Percentiles rank a stretch among this genome's conserved stretches.
phyloP scores from a whole-genome alignment of 2,888 invertebrate genomes.

The Scaptomyza tumidula region DNA sequence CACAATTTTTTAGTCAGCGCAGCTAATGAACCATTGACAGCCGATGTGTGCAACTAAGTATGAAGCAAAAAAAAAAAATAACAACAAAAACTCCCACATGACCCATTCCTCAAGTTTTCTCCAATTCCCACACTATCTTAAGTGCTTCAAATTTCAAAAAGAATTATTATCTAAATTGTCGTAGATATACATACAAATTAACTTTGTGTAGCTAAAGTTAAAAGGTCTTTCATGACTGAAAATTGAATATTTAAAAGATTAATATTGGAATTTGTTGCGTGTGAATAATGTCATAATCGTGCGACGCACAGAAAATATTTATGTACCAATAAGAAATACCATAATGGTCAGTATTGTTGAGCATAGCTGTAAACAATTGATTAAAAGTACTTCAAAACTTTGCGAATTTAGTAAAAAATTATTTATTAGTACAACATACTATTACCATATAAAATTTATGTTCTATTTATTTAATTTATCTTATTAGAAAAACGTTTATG shows the following conservation, averaged over 20 bases:
- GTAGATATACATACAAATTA: background rate
- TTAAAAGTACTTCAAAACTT: background rate
- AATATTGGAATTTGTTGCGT: background rate
- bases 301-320: background rate
- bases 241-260: too few species aligned
- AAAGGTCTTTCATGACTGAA: background rate
- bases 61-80: constrained; percentile 1
- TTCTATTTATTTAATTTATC: too few species aligned
- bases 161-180: constrained; percentile 17
- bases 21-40: constrained; percentile 72
- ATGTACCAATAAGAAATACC: background rate
- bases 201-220: background rate
- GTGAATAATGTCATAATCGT: background rate
- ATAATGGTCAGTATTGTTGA: background rate
- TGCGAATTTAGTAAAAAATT: background rate
- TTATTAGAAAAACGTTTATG: too few species aligned
- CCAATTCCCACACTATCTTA: constrained; percentile 17
- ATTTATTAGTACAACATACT: too few species aligned
- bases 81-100: background rate
- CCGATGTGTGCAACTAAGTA: constrained; percentile 43
- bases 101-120: background rate
- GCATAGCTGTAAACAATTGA: background rate
- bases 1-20: constrained; percentile 69
- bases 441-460: too few species aligned
- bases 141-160: constrained; percentile 38